Evolutionary conservation across 1,140 invertebrate species (phyloP).

Genomic region (Eumeta japonica): DNA sequence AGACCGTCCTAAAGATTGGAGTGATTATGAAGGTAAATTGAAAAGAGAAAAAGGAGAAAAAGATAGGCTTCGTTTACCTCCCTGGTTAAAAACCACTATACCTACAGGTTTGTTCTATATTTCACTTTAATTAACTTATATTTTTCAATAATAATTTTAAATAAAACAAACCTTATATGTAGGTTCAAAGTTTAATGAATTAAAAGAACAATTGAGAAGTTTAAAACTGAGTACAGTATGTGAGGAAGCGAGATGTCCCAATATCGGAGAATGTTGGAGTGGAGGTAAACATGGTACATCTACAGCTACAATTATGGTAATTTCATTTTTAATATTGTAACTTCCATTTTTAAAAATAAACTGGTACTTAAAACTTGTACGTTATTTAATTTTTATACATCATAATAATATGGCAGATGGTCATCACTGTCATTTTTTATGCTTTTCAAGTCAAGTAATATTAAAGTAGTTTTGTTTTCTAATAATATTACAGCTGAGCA

Average conservation of each 20-base stretch:
- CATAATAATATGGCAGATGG: slow-evolving; percentile 1
- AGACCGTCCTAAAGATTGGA: slow-evolving; percentile 60
- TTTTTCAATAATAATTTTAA: not conserved
- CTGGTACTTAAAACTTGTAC: too few species aligned
- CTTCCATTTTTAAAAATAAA: too few species aligned
- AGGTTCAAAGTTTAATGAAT: slow-evolving; percentile 76
- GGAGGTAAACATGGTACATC: slow-evolving; percentile 85
- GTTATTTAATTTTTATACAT: slow-evolving; percentile 2
- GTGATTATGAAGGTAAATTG: slow-evolving; percentile 78
- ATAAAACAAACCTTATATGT: slow-evolving; percentile 11
- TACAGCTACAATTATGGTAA: slow-evolving; percentile 89
- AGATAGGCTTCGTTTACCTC: slow-evolving; percentile 82
- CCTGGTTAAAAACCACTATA: slow-evolving; percentile 96
- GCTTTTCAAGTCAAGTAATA: too few species aligned
- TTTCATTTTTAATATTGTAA: slow-evolving; percentile 12
- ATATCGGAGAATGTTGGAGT: slow-evolving; percentile 99
- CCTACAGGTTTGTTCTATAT: slow-evolving; percentile 70
- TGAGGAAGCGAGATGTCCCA: slow-evolving; percentile 98
- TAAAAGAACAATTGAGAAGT: slow-evolving; percentile 85
- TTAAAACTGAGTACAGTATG: slow-evolving; percentile 96
- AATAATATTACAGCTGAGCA: too few species aligned
- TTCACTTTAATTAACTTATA: slow-evolving; percentile 3
- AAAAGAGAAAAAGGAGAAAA: slow-evolving; percentile 80
- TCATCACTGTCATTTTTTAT: too few species aligned
- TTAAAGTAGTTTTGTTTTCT: too few species aligned